Conservation (phyloP, 2,113 vertebrate genomes). For the Siniperca knerii region DNA sequence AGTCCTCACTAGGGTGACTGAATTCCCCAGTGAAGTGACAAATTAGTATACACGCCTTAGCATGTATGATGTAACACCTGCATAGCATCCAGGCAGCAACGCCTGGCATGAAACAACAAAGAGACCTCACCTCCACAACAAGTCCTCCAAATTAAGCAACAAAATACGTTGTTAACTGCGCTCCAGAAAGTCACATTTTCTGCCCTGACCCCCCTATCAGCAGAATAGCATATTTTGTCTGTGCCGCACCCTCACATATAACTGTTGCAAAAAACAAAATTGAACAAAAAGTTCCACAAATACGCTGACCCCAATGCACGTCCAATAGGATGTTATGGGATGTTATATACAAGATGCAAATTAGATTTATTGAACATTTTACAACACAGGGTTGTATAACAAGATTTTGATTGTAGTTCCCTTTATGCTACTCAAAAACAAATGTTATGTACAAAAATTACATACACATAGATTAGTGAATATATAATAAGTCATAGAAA, state of each 20-base stretch:
- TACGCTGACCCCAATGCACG: too few species aligned
- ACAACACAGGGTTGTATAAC: too few species aligned
- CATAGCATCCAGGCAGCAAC: slow-evolving; percentile 26
- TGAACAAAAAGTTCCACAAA: background rate
- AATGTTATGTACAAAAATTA: too few species aligned
- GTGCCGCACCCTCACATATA: too few species aligned
- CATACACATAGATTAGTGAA: too few species aligned
- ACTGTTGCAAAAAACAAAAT: background rate
- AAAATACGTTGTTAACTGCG: background rate
- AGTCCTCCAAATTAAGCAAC: background rate
- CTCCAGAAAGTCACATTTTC: background rate
- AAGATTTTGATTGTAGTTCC: too few species aligned
- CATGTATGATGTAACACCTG: slow-evolving; percentile 66
- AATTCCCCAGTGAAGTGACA: slow-evolving; percentile 70
- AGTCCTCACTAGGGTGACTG: slow-evolving; percentile 51
- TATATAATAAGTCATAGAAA: too few species aligned
- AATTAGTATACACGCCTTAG: slow-evolving; percentile 65
- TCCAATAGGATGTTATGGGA: too few species aligned
- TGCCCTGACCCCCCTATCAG: background rate
- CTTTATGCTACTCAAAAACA: too few species aligned
- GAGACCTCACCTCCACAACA: slow-evolving; percentile 4
- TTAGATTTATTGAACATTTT: too few species aligned
- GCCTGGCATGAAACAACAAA: slow-evolving; percentile 22
- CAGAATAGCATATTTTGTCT: background rate
- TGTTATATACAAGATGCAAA: too few species aligned